phyloP scores from a whole-genome alignment of 2,888 invertebrate species.

The Epinotia brunnichana region DNA sequence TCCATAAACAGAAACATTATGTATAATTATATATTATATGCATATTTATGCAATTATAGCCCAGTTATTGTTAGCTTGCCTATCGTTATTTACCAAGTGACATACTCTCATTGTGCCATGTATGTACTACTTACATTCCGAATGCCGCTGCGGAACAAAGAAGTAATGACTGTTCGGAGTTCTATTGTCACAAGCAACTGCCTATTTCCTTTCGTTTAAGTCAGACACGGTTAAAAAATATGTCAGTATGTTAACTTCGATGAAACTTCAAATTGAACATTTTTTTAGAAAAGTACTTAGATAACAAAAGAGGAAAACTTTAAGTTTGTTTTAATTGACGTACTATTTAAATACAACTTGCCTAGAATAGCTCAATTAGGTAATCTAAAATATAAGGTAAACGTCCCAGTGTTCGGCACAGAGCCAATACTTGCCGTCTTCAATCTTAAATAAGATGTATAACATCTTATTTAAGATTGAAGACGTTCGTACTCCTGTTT shows the following conservation, averaged over 20 bases:
- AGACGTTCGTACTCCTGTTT: too few relatives aligned
- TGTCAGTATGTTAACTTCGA: background rate
- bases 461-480: too few relatives aligned
- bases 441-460: too few relatives aligned
- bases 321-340: too few relatives aligned
- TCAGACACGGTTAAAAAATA: background rate
- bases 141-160: conserved; percentile 11
- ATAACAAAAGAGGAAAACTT: too few relatives aligned
- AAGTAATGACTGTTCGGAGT: conserved; percentile 10
- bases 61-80: background rate
- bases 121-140: conserved; percentile 11
- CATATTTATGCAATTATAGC: conserved; percentile 8
- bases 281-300: too few relatives aligned
- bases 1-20: background rate
- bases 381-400: too few relatives aligned
- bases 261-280: background rate
- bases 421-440: too few relatives aligned
- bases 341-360: too few relatives aligned
- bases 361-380: too few relatives aligned
- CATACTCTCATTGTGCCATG: conserved; percentile 9
- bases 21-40: background rate
- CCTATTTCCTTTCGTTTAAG: conserved; percentile 19
- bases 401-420: too few relatives aligned
- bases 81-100: conserved; percentile 12
- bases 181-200: conserved; percentile 23